Conservation (phyloP, 2,797 vertebrate species). For the Lindbergichthys nudifrons region DNA sequence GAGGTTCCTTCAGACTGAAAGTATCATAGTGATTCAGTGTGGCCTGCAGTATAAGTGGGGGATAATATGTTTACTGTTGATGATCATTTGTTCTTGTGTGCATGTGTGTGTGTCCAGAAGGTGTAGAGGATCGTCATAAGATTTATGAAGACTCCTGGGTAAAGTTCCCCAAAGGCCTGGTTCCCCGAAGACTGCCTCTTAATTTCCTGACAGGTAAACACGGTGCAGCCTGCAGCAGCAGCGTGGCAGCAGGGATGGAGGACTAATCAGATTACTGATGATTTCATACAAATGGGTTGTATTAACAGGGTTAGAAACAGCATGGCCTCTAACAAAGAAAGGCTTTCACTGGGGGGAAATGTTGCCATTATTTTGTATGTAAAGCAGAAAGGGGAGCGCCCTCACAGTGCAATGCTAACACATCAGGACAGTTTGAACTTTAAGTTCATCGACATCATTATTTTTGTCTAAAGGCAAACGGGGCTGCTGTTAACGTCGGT, state of each 20-base stretch:
- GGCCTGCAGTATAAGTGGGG: too few relatives aligned
- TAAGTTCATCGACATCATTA: too few relatives aligned
- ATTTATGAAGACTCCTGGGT: slow-evolving; percentile 94
- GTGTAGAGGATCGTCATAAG: slow-evolving; percentile 89
- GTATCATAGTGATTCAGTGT: too few relatives aligned
- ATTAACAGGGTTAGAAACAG: too few relatives aligned
- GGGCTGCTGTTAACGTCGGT: too few relatives aligned
- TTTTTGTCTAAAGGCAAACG: too few relatives aligned
- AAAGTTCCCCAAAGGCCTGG: slow-evolving; percentile 92
- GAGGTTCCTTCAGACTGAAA: too few relatives aligned
- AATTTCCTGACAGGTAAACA: slow-evolving; percentile 80
- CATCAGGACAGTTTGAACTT: not conserved
- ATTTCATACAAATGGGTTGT: too few relatives aligned
- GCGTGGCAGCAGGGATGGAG: not conserved
- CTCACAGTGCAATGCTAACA: not conserved
- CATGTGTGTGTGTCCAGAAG: slow-evolving; percentile 75
- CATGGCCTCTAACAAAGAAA: not conserved
- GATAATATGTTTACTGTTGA: too few relatives aligned
- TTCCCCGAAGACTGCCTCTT: slow-evolving; percentile 92
- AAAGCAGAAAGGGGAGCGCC: not conserved
- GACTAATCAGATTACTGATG: too few relatives aligned
- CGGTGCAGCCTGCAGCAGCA: not conserved
- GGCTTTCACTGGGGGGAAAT: not conserved
- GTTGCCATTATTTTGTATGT: not conserved
- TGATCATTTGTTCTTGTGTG: not conserved